A percentile compares a stretch with the other conserved stretches of the same genome.
Evolutionary conservation across 2,113 vertebrate species (phyloP).

Genomic region (Scophthalmus maximus): DNA sequence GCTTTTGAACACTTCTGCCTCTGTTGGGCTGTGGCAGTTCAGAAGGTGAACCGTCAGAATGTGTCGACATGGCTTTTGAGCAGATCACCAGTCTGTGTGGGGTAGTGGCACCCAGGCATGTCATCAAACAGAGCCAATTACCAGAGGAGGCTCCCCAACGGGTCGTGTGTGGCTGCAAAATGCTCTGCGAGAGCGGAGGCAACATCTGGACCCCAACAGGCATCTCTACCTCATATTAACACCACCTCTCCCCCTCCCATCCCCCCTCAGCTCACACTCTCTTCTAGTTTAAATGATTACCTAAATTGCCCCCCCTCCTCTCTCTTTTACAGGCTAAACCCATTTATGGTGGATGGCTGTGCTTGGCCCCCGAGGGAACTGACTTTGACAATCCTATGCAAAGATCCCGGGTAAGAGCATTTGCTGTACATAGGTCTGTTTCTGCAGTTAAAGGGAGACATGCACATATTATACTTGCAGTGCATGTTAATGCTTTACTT

Average conservation of each 20-base stretch:
- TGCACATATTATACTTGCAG: background rate
- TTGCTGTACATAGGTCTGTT: background rate
- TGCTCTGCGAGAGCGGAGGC: constrained; percentile 22
- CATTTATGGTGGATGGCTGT: constrained; percentile 88
- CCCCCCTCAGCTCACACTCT: constrained; percentile 42
- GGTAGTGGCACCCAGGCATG: constrained; percentile 11
- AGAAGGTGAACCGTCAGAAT: background rate
- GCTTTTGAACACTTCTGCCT: constrained; percentile 13
- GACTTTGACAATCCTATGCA: constrained; percentile 90
- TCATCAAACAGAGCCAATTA: constrained; percentile 54
- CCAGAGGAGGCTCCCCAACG: constrained; percentile 16
- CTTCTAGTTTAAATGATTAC: constrained; percentile 68
- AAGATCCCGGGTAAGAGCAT: constrained; percentile 83
- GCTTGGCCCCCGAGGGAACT: constrained; percentile 87
- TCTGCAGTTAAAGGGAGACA: background rate
- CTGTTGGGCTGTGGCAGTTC: background rate
- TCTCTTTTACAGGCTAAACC: constrained; percentile 85
- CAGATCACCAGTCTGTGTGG: background rate
- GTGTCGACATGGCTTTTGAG: background rate
- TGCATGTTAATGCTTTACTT: background rate
- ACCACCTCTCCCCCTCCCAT: constrained; percentile 3
- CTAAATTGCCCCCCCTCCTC: constrained; percentile 58
- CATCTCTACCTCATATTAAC: constrained; percentile 26
- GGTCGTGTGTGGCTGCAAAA: constrained; percentile 40
- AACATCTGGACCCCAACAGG: constrained; percentile 62